phyloP scores from a whole-genome alignment of 2,797 vertebrate genomes.

The Argya squamiceps region DNA sequence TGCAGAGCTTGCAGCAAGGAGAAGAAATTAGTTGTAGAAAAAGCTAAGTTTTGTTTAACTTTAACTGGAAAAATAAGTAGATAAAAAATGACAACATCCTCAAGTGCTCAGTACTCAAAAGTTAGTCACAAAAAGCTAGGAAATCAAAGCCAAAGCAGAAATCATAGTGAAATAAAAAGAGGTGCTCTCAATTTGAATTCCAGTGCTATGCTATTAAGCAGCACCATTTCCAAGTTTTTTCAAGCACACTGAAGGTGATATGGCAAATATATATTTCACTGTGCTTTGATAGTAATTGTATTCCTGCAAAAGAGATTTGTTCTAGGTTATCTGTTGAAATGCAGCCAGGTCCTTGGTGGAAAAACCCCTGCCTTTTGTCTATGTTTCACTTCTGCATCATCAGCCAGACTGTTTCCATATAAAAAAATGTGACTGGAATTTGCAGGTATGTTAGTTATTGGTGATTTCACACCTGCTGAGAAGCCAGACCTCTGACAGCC shows the following conservation, averaged over 20 bases:
- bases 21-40: not conserved
- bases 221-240: not conserved
- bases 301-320: not conserved
- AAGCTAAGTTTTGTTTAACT: not conserved
- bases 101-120: not conserved
- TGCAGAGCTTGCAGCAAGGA: not conserved
- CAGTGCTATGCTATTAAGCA: not conserved
- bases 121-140: not conserved
- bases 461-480: not conserved
- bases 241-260: not conserved
- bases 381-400: accelerated
- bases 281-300: not conserved
- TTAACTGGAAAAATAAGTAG: not conserved
- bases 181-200: not conserved
- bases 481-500: slow-evolving; percentile 4
- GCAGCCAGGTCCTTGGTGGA: not conserved
- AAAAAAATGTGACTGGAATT: not conserved
- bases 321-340: not conserved
- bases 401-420: not conserved
- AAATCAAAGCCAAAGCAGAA: not conserved
- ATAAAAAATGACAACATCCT: not conserved
- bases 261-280: not conserved
- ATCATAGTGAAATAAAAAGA: not conserved
- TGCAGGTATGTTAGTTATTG: not conserved
- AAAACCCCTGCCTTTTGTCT: not conserved